A percentile compares a stretch with the other conserved stretches of the same genome.
Evolutionary conservation across 1,140 invertebrate species (phyloP).

Genomic region (Eupeodes corollae): DNA sequence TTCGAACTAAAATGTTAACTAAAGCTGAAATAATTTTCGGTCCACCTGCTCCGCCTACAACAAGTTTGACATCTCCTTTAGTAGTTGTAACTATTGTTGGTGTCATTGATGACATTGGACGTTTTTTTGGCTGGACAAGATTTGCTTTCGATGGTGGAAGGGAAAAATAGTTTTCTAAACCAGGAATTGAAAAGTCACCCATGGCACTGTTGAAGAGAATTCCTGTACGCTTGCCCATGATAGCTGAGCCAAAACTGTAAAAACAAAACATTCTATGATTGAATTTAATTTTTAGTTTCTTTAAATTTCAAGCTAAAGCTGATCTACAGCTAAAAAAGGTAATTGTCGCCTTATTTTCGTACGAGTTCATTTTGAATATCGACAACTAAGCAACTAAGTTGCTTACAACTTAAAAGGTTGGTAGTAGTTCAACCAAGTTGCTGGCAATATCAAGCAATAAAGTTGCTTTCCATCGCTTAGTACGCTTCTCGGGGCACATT

Average conservation of each 20-base stretch:
- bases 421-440: too few species aligned
- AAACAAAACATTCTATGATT: not conserved
- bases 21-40: conserved; percentile 80
- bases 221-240: conserved; percentile 52
- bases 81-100: conserved; percentile 70
- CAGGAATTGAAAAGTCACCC: conserved; percentile 86
- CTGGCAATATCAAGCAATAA: too few species aligned
- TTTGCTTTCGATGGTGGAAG: conserved; percentile 68
- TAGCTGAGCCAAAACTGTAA: conserved; percentile 27
- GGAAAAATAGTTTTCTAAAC: conserved; percentile 65
- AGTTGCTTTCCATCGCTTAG: too few species aligned
- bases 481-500: too few species aligned
- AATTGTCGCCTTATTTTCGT: too few species aligned
- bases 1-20: conserved; percentile 55
- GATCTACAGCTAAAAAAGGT: too few species aligned
- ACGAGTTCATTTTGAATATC: too few species aligned
- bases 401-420: too few species aligned
- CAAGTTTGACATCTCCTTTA: conserved; percentile 60
- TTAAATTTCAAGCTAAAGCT: too few species aligned
- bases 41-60: conserved; percentile 87
- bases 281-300: too few species aligned
- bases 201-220: conserved; percentile 90
- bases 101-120: conserved; percentile 85
- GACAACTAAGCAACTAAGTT: too few species aligned
- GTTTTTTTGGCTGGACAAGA: conserved; percentile 64